Conservation (phyloP, 1,140 invertebrate genomes). For the Eupeodes corollae region DNA sequence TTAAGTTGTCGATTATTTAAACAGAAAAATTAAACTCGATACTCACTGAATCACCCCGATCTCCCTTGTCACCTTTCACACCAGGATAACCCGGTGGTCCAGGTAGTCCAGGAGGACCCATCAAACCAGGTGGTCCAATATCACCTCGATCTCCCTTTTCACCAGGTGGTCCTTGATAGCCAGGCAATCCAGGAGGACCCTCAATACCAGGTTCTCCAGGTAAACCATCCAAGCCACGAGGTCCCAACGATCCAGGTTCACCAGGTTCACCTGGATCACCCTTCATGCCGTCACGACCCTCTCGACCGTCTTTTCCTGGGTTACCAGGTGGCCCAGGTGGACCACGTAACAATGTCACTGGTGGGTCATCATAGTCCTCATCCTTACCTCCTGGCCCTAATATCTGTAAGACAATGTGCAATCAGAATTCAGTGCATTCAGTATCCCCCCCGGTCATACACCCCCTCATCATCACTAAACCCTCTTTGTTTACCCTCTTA, state of each 20-base stretch:
- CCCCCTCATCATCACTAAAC: no score
- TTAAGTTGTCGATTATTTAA: conserved; percentile 3
- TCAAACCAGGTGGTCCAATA: conserved; percentile 73
- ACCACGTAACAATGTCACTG: conserved; percentile 38
- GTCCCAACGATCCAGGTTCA: conserved; percentile 75
- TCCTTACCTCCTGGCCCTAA: conserved; percentile 35
- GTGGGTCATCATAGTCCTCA: conserved; percentile 35
- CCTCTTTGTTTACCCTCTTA: no score
- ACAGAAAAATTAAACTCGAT: conserved; percentile 1
- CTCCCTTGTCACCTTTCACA: conserved; percentile 77
- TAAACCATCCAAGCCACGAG: conserved; percentile 32
- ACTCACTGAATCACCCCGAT: conserved; percentile 85
- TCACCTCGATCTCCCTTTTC: conserved; percentile 84
- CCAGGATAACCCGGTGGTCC: conserved; percentile 76
- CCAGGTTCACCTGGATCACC: conserved; percentile 70
- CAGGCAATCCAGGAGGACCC: conserved; percentile 54
- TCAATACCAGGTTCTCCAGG: conserved; percentile 36
- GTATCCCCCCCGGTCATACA: no score
- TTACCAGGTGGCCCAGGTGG: conserved; percentile 45
- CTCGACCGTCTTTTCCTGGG: conserved; percentile 49
- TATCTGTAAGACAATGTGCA: conserved; percentile 14
- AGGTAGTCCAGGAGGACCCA: conserved; percentile 62
- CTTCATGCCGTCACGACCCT: conserved; percentile 41
- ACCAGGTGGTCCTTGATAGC: conserved; percentile 70
- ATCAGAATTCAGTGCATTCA: no score